phyloP scores from a whole-genome alignment of 1,140 invertebrate species.

The Euura lappo region DNA sequence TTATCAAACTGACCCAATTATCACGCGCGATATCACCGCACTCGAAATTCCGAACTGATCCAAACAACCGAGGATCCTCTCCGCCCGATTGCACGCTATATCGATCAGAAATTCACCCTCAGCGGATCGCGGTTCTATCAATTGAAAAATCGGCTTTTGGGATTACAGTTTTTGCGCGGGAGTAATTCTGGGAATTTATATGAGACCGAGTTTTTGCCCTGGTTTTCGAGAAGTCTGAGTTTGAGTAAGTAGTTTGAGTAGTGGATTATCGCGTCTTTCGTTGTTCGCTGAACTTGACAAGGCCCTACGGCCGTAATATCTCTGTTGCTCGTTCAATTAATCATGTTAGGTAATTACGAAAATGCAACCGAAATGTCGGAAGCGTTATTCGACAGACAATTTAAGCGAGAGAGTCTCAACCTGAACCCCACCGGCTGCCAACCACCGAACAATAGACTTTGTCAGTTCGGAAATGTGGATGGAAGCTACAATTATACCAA shows the following conservation, averaged over 20 bases:
- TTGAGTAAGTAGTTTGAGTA: too few species aligned
- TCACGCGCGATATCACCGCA: slow-evolving; percentile 30
- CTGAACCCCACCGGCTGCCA: background rate
- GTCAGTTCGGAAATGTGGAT: slow-evolving; percentile 1
- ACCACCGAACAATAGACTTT: background rate
- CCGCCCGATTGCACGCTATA: background rate
- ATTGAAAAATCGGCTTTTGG: background rate
- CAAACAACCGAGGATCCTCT: background rate
- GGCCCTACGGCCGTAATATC: too few species aligned
- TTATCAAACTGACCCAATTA: slow-evolving; percentile 46
- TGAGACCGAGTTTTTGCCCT: too few species aligned
- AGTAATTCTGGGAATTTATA: background rate
- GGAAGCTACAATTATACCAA: background rate
- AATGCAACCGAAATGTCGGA: background rate
- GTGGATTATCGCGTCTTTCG: too few species aligned
- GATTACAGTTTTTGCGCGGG: background rate
- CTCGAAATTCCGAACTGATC: background rate
- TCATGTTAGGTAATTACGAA: background rate
- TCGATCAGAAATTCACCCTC: background rate
- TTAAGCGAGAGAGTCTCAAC: background rate
- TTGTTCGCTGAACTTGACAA: too few species aligned
- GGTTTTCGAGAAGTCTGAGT: too few species aligned
- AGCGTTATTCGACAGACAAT: background rate
- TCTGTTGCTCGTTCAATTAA: background rate
- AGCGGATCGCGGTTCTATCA: background rate